Evolutionary conservation across 2,888 invertebrate species (phyloP), one percentile per base, ranked within the genome.

Genomic region (Cheilosia grossa): DNA sequence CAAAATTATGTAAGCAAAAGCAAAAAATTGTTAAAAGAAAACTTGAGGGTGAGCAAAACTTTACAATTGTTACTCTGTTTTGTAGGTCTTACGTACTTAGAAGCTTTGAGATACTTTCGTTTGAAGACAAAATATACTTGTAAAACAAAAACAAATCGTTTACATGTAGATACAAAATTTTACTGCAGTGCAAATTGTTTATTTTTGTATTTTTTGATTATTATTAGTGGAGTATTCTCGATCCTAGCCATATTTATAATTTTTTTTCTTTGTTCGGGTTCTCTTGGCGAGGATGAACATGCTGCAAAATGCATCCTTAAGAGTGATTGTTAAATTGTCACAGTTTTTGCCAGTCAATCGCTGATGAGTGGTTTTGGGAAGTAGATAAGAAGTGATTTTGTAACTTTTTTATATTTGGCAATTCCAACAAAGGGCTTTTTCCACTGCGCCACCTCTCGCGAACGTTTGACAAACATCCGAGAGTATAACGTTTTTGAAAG

Each of bases 101-200:
- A 79, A 78, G 73, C 72, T 67, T 63, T 44, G 24, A 51, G 24
- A 51, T 42, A 21, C 47, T 80, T 70, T 24, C 33, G 27, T 30
- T n/a, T 44, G 37, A 64, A 17, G 47, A 30, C 13, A 53, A 15
- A 58, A 54, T 77, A 54, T 77, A 56, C 27, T 72, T 58, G 19
- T 51, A 17, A 74, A 59, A 59, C 47, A 74, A 74, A 73, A 79
- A 37, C 15, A 56, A 64, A 63, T 9, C 33, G 53, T 74, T 78
- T 74, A 83, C 73, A 82, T 73, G 40, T 78, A 37, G 13, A 13
- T 37, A 73, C 40, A 78, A 69, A 75, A 74, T 64, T 42, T 83
- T 80, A 83, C 83, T 83, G 83, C 83, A 83, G 83, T 83, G 83
- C 83, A 83, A 83, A 83, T 83, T 83, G 69, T 79, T 83, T 83